Evolutionary conservation across 64 coral and sea anemone genomes (phyloP), one percentile per base, ranked within the genome.

Genomic region (Hydrozoanthus tunicans): DNA sequence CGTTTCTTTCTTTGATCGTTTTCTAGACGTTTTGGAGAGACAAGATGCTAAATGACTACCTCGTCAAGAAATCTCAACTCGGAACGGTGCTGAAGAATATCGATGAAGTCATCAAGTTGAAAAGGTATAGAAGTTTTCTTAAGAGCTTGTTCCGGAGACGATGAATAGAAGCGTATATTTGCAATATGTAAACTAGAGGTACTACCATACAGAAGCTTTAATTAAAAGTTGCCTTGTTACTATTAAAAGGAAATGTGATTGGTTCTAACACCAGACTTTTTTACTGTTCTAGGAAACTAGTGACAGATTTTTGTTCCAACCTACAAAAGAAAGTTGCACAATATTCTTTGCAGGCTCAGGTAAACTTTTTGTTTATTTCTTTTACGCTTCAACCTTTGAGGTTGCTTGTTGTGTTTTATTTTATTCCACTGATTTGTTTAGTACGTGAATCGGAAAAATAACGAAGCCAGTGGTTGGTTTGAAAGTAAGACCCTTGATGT

Each of bases 41-140:
- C 84, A 95, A 92, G 58, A 98, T 98, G 96, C 62, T 98, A 32
- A 98, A 95, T 52, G 92, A 98, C 68, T 98, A 98, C 59, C 90
- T 98, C 4, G 89, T 89, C 24, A 98, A 98, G 66, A 98, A 98
- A 58, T 80, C 91, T 55, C 91, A 92, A 51, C 27, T 98, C 58
- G 92, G 96, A 79, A 92, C 91, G 12, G 77, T 92, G 3, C 79
- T 95, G 78, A 98, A 98, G 78, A 98, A 95, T 56, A 93, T 95
- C 10, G 96, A 98, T 54, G 96, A 98, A 81, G 94, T 93, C 9
- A 92, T 95, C 82, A 98, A 98, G 64, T 58, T 98, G 3, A 98
- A 98, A 82, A 91, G 92, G 96, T 98, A 65, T 7, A 13, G 51
- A 62, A 3, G 58, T 62, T 83, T 55, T 60, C 1, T 78, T 12